Evolutionary conservation across 2,888 invertebrate species (phyloP).

Genomic region (Notodromas monacha): DNA sequence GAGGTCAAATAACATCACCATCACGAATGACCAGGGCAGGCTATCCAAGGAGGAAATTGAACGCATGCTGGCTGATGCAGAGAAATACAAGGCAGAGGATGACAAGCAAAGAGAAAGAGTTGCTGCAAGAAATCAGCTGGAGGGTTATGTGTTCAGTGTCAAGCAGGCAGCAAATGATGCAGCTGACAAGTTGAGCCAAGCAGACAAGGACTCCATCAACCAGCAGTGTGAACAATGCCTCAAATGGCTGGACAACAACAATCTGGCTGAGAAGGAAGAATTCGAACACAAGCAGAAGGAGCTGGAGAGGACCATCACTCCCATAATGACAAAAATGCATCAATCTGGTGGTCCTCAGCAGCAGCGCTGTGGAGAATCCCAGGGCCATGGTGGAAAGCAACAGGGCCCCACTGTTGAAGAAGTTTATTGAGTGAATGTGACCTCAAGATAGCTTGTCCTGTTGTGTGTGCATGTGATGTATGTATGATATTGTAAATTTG

Average conservation of each 20-base stretch:
- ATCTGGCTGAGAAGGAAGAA: no score
- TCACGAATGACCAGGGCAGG: not conserved
- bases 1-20: not conserved
- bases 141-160: not conserved
- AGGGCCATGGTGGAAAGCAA: no score
- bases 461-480: no score
- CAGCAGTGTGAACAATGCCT: not conserved
- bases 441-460: no score
- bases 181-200: not conserved
- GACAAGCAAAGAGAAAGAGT: not conserved
- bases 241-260: slow-evolving; percentile 1
- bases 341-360: slow-evolving; percentile 1
- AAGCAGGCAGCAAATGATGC: no score
- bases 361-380: no score
- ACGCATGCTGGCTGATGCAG: not conserved
- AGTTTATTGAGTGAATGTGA: no score
- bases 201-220: no score
- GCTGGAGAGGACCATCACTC: not conserved
- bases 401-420: no score
- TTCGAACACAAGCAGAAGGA: slow-evolving; percentile 1
- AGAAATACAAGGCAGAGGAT: not conserved
- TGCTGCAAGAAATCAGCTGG: not conserved
- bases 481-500: no score
- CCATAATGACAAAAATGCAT: not conserved
- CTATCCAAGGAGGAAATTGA: slow-evolving; percentile 1